Conservation (phyloP, 2,888 invertebrate genomes). For the Ormia ochracea region DNA sequence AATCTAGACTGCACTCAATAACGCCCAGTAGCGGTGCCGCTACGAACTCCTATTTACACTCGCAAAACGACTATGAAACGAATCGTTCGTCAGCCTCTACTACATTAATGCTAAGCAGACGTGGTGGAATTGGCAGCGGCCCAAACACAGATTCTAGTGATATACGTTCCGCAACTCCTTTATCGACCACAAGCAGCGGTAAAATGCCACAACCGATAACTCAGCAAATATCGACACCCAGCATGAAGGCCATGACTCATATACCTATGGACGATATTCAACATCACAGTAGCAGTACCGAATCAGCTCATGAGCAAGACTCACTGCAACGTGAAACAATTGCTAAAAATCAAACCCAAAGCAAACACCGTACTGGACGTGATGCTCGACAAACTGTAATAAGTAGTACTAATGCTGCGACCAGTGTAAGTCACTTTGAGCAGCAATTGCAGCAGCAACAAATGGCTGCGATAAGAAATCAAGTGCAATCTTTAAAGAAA, state of each 20-base stretch:
- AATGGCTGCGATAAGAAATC: conserved; percentile 73
- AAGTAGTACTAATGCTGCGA: conserved; percentile 74
- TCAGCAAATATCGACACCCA: conserved; percentile 78
- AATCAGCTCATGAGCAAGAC: conserved; percentile 81
- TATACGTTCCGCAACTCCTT: conserved; percentile 63
- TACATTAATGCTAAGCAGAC: conserved; percentile 72
- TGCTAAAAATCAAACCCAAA: conserved; percentile 31
- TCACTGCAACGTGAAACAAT: conserved; percentile 54
- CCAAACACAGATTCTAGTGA: conserved; percentile 65
- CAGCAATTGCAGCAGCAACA: conserved; percentile 64
- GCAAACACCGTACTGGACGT: conserved; percentile 45
- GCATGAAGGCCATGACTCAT: conserved; percentile 80
- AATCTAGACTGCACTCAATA: conserved; percentile 77
- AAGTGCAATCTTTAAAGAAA: conserved; percentile 53
- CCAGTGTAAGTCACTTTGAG: conserved; percentile 69
- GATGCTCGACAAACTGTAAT: conserved; percentile 63
- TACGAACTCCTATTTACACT: conserved; percentile 74
- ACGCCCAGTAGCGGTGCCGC: conserved; percentile 76
- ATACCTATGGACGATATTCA: conserved; percentile 78
- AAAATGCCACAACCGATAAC: conserved; percentile 67
- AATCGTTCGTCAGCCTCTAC: conserved; percentile 74
- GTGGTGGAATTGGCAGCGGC: conserved; percentile 66
- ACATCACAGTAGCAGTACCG: conserved; percentile 81
- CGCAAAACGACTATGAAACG: conserved; percentile 73
- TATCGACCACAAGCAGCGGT: conserved; percentile 54